Evolutionary conservation across 2,113 vertebrate species (phyloP).

Genomic region (Pteropus alecto): DNA sequence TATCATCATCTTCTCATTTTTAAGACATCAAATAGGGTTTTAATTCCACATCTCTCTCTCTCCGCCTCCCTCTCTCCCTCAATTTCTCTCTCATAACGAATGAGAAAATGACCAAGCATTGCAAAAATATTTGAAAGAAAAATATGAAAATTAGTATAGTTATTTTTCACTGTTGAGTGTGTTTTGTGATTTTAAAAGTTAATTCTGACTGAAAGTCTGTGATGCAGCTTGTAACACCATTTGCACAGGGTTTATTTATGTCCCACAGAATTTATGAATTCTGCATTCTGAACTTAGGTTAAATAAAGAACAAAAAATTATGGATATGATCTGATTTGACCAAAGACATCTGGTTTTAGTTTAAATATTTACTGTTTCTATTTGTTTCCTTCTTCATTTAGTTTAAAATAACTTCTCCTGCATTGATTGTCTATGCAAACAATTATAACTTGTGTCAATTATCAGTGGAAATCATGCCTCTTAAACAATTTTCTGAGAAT

Average conservation of each 20-base stretch:
- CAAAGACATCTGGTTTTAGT: slow-evolving; percentile 23
- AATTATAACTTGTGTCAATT: not conserved
- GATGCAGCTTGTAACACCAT: not conserved
- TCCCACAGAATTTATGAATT: not conserved
- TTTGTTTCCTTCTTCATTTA: not conserved
- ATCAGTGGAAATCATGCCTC: not conserved
- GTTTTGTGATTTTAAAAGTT: not conserved
- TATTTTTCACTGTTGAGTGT: not conserved
- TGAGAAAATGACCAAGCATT: not conserved
- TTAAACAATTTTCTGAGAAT: not conserved
- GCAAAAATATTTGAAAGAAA: not conserved
- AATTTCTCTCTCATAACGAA: not conserved
- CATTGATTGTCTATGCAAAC: not conserved
- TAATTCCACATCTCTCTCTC: not conserved
- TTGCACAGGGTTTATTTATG: not conserved
- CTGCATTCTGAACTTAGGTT: slow-evolving; percentile 6
- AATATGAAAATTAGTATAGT: not conserved
- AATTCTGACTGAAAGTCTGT: not conserved
- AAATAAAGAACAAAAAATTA: slow-evolving; percentile 57
- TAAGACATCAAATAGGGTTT: not conserved
- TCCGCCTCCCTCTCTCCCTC: not conserved
- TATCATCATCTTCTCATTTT: accelerated
- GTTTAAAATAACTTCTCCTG: slow-evolving; percentile 40
- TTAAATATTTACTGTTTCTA: not conserved
- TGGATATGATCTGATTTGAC: not conserved